Evolutionary conservation across 2,888 invertebrate genomes (phyloP).

Genomic region (Tanypteryx hageni): DNA sequence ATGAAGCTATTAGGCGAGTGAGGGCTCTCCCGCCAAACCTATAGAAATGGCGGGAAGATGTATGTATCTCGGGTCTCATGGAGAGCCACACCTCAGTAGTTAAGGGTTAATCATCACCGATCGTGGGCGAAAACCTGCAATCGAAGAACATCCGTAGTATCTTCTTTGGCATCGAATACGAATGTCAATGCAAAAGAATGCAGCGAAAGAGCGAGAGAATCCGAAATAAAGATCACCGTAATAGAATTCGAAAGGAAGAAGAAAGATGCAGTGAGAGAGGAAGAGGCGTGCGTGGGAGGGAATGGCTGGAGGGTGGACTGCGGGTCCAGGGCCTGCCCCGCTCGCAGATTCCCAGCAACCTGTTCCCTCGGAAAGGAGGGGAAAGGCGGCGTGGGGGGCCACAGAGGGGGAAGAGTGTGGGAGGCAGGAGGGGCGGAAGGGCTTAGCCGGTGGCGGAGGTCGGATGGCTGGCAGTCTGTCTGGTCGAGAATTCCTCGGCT

Average conservation of each 20-base stretch:
- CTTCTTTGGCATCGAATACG: neutral
- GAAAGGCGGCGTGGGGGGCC: neutral
- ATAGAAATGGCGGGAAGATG: too few relatives aligned
- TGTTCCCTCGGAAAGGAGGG: neutral
- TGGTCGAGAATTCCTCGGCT: slow-evolving; percentile 35
- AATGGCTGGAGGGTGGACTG: neutral
- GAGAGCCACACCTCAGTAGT: too few relatives aligned
- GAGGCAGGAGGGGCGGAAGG: neutral
- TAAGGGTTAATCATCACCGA: too few relatives aligned
- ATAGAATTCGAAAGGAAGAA: neutral
- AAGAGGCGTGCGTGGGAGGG: neutral
- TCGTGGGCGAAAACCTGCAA: too few relatives aligned
- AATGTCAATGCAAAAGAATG: neutral
- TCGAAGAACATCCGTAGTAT: neutral
- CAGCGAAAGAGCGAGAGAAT: too few relatives aligned
- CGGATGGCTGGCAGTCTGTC: neutral
- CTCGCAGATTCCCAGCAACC: slow-evolving; percentile 45
- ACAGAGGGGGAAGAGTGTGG: neutral
- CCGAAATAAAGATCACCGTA: too few relatives aligned
- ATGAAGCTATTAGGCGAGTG: too few relatives aligned
- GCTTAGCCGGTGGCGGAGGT: neutral
- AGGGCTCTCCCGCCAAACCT: too few relatives aligned
- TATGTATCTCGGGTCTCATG: too few relatives aligned
- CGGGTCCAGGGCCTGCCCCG: slow-evolving; percentile 34
- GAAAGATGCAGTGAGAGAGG: neutral